Percentiles rank a stretch among this genome's conserved stretches.
phyloP scores from a whole-genome alignment of 2,113 vertebrate species.

The crab-eating macaque (Macaca fascicularis) region T2T-MFA8v1.1 NC_088390.1:85611001-85611500 shows the following conservation, averaged over 20 bases:
- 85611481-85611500: background rate
- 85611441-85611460: background rate
- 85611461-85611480: background rate
- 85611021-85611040: background rate
- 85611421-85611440: rapidly evolving
- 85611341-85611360: background rate
- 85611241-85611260: too few species aligned
- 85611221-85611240: rapidly evolving
- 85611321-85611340: background rate
- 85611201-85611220: rapidly evolving
- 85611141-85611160: background rate
- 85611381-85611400: background rate
- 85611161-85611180: background rate
- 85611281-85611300: rapidly evolving
- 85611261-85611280: background rate
- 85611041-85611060: background rate
- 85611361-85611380: background rate
- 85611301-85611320: background rate
- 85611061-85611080: rapidly evolving
- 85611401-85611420: background rate
- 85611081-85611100: too few species aligned
- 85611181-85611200: background rate
- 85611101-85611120: too few species aligned
- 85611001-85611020: background rate
- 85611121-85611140: background rate